Conservation (phyloP, 2,797 vertebrate species). For the Odontamblyopus rebecca region DNA sequence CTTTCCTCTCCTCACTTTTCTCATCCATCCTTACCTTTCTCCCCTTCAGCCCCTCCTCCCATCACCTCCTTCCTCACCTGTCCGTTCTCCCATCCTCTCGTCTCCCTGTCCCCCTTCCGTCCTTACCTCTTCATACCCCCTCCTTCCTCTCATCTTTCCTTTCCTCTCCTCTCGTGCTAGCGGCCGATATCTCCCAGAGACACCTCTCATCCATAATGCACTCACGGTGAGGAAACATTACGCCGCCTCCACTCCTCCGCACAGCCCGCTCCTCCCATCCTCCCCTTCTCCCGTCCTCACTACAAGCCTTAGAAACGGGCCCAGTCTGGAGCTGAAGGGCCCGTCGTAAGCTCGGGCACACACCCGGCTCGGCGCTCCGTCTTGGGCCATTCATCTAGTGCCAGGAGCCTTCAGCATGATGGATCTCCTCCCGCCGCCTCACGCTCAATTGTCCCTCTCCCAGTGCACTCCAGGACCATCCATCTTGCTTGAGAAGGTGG, state of each 20-base stretch:
- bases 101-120: conserved; percentile 3
- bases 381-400: conserved; percentile 66
- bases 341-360: conserved; percentile 1
- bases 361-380: conserved; percentile 3
- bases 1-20: too few species aligned
- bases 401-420: conserved; percentile 72
- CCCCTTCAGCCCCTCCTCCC: too few species aligned
- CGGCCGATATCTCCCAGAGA: conserved; percentile 37
- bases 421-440: conserved; percentile 59
- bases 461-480: conserved; percentile 64
- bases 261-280: neutral
- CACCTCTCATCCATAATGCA: conserved; percentile 71
- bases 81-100: too few species aligned
- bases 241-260: conserved; percentile 31
- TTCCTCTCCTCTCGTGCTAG: conserved; percentile 37
- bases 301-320: neutral
- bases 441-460: conserved; percentile 64
- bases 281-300: neutral
- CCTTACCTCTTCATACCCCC: conserved; percentile 13
- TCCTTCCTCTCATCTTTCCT: neutral
- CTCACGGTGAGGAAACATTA: conserved; percentile 53
- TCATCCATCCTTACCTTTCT: too few species aligned
- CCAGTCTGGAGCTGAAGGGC: conserved; percentile 8
- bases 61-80: too few species aligned
- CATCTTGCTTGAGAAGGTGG: conserved; percentile 56